Evolutionary conservation across 2,797 vertebrate genomes (phyloP).

Genomic region (Schizopygopsis malacanthus): DNA sequence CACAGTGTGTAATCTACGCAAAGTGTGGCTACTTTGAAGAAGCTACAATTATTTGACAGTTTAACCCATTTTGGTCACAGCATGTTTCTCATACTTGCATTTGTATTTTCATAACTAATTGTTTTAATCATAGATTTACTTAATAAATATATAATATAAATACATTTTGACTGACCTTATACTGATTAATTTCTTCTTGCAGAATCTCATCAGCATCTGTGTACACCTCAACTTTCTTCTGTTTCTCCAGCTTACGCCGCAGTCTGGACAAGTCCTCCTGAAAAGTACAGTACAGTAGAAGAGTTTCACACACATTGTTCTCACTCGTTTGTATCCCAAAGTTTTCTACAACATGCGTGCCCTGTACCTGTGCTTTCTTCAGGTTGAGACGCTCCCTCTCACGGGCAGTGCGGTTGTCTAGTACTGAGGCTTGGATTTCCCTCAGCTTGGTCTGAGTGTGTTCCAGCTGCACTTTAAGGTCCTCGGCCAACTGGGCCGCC

Average conservation of each 20-base stretch:
- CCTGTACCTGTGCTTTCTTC: constrained; percentile 89
- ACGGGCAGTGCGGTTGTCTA: constrained; percentile 89
- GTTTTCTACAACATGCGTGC: not conserved
- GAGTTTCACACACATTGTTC: not conserved
- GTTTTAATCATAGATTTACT: not conserved
- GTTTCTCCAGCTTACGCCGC: constrained; percentile 91
- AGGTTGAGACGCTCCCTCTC: constrained; percentile 92
- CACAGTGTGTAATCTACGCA: constrained; percentile 16
- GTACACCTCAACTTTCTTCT: constrained; percentile 95
- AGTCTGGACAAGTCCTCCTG: constrained; percentile 93
- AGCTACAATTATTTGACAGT: constrained; percentile 11
- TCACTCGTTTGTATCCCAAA: not conserved
- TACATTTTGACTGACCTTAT: constrained; percentile 78
- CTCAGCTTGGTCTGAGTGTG: constrained; percentile 89
- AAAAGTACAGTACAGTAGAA: not conserved
- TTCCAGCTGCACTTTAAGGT: constrained; percentile 92
- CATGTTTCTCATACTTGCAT: not conserved
- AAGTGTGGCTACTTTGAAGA: constrained; percentile 4
- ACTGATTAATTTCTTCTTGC: constrained; percentile 96
- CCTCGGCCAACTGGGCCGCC: constrained; percentile 90
- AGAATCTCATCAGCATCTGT: constrained; percentile 94
- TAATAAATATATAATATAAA: not conserved
- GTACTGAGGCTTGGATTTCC: constrained; percentile 90
- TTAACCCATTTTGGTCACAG: not conserved
- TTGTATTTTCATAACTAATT: not conserved